A percentile compares a stretch with the other conserved stretches of the same genome.
Evolutionary conservation across 2,113 vertebrate species (phyloP).

Genomic region (Charina bottae): DNA sequence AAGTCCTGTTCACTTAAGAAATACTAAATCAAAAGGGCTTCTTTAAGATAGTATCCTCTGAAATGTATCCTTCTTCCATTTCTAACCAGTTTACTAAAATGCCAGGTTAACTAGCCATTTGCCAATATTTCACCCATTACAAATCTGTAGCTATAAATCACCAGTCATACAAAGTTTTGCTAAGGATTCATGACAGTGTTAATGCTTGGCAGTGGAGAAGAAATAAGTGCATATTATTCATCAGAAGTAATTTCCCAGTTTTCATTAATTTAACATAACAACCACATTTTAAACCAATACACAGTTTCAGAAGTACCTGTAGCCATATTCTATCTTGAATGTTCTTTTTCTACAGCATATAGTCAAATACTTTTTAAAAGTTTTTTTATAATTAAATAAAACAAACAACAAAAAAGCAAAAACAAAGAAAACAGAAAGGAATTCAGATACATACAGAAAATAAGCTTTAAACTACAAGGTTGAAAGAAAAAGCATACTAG

Average conservation of each 20-base stretch:
- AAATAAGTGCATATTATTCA: slow-evolving; percentile 2
- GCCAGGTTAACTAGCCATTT: background rate
- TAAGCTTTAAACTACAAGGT: too few species aligned
- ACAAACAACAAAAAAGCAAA: too few species aligned
- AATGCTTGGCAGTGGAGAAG: slow-evolving; percentile 38
- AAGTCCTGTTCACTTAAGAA: slow-evolving; percentile 39
- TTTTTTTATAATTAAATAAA: too few species aligned
- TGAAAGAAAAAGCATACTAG: too few species aligned
- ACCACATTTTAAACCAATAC: slow-evolving; percentile 26
- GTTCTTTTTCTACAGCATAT: background rate
- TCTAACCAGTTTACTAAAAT: background rate
- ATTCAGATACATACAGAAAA: too few species aligned
- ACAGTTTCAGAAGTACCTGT: slow-evolving; percentile 25
- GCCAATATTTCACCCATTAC: slow-evolving; percentile 18
- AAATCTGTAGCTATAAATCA: slow-evolving; percentile 33
- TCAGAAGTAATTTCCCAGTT: slow-evolving; percentile 34
- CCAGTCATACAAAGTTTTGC: background rate
- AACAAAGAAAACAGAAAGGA: too few species aligned
- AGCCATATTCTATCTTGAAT: background rate
- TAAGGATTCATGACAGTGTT: background rate
- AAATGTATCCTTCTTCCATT: slow-evolving; percentile 30
- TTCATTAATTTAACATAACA: slow-evolving; percentile 32
- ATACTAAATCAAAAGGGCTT: slow-evolving; percentile 42
- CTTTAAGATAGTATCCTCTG: slow-evolving; percentile 30
- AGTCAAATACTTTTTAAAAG: too few species aligned